These are phyloP conservation scores for Entomobrya multifasciata DNA, from an alignment of 2,888 invertebrate genomes.

Conservation along the genomic window DNA sequence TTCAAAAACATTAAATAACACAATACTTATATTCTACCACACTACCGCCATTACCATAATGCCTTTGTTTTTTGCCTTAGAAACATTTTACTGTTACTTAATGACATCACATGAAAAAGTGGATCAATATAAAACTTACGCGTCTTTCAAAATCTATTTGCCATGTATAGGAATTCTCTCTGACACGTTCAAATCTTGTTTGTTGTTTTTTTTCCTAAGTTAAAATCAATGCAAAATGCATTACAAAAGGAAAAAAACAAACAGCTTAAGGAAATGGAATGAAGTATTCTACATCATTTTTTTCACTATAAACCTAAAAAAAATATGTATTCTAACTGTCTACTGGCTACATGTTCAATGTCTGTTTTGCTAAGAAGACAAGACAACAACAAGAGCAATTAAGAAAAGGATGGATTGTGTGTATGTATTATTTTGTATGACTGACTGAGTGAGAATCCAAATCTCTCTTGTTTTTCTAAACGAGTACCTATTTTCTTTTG, in stretches of 20 bases:
- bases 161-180: background rate
- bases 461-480: slow-evolving; percentile 12
- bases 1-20: background rate
- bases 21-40: too few species aligned
- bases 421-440: background rate
- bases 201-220: slow-evolving; percentile 30
- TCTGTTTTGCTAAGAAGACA: background rate
- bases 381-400: slow-evolving; percentile 11
- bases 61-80: too few species aligned
- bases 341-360: background rate
- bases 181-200: background rate
- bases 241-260: slow-evolving; percentile 14
- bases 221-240: slow-evolving; percentile 64
- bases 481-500: background rate
- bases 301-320: too few species aligned
- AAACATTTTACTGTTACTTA: background rate
- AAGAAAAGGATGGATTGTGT: slow-evolving; percentile 26
- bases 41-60: too few species aligned
- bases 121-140: slow-evolving; percentile 9
- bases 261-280: background rate
- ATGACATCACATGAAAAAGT: background rate
- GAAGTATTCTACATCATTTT: background rate
- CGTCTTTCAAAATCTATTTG: slow-evolving; percentile 41
- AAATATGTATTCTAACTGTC: too few species aligned
- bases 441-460: background rate